Evolutionary conservation across 2,113 vertebrate genomes (phyloP).

Genomic region (Archilochus colubris): DNA sequence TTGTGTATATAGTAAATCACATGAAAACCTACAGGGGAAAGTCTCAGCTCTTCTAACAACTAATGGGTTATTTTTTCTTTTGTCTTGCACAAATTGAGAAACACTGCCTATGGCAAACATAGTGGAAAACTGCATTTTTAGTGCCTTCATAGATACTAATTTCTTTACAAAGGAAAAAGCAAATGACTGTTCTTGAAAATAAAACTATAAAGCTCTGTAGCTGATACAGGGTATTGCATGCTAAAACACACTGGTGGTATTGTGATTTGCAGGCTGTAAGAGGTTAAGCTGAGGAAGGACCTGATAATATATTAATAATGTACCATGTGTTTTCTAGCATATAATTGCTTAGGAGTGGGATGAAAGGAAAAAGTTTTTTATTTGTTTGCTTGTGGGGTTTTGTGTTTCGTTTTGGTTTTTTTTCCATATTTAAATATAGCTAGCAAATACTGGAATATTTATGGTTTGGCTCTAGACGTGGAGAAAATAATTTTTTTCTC

Average conservation of each 20-base stretch:
- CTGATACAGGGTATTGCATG: conserved; percentile 33
- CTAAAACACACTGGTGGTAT: conserved; percentile 44
- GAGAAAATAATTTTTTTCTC: not conserved
- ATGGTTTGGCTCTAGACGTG: conserved; percentile 6
- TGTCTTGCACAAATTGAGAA: conserved; percentile 77
- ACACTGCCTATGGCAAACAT: conserved; percentile 75
- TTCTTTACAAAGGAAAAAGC: conserved; percentile 72
- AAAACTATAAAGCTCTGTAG: conserved; percentile 49
- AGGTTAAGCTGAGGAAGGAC: not conserved
- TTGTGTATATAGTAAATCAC: conserved; percentile 67
- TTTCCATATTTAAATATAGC: conserved; percentile 1
- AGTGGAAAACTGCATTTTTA: conserved; percentile 79
- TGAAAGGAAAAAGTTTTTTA: not conserved
- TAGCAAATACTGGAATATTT: conserved; percentile 24
- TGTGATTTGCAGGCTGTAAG: conserved; percentile 28
- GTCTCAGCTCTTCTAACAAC: conserved; percentile 66
- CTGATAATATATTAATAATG: not conserved
- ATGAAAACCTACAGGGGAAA: conserved; percentile 65
- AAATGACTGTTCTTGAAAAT: conserved; percentile 70
- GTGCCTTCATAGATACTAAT: conserved; percentile 56
- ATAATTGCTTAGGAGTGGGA: not conserved
- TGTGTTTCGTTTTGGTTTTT: not conserved
- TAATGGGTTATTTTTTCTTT: conserved; percentile 75
- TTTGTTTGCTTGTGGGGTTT: no score
- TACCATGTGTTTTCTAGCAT: not conserved